These are phyloP conservation scores for Deilephila elpenor DNA, from an alignment of 2,888 invertebrate genomes.

Conservation along the genomic window DNA sequence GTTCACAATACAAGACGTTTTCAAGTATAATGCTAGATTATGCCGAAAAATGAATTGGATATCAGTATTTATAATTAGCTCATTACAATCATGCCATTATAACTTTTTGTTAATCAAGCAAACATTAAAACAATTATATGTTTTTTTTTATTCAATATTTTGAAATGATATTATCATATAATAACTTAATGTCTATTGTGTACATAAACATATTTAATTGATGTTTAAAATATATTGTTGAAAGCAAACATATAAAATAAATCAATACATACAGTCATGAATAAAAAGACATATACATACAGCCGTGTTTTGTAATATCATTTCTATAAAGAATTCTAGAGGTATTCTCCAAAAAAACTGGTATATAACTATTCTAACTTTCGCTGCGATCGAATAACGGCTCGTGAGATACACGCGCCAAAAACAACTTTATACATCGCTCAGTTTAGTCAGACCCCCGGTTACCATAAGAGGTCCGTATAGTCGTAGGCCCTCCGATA, in stretches of 20 bases:
- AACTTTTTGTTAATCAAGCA: too few relatives aligned
- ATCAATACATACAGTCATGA: too few relatives aligned
- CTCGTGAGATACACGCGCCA: slow-evolving; percentile 78
- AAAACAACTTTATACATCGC: slow-evolving; percentile 61
- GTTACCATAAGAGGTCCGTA: slow-evolving; percentile 49
- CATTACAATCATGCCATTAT: too few relatives aligned
- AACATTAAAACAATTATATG: too few relatives aligned
- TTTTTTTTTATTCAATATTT: too few relatives aligned
- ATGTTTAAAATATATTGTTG: not conserved
- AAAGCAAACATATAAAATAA: not conserved
- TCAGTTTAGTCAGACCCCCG: slow-evolving; percentile 44
- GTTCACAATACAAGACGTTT: too few relatives aligned
- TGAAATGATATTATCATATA: too few relatives aligned
- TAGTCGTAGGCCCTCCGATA: slow-evolving; percentile 58
- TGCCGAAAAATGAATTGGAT: too few relatives aligned
- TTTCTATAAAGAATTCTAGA: slow-evolving; percentile 7
- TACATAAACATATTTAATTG: not conserved
- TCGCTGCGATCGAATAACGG: slow-evolving; percentile 79
- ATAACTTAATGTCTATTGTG: too few relatives aligned
- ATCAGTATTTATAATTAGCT: too few relatives aligned
- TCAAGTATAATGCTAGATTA: too few relatives aligned
- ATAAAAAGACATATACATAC: not conserved
- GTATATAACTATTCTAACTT: slow-evolving; percentile 74
- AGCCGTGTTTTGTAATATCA: slow-evolving; percentile 6
- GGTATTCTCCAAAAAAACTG: slow-evolving; percentile 52